A percentile compares a stretch with the other conserved stretches of the same genome.
Conservation (phyloP, 2,888 invertebrate species). For the Parnassius smintheus region DNA sequence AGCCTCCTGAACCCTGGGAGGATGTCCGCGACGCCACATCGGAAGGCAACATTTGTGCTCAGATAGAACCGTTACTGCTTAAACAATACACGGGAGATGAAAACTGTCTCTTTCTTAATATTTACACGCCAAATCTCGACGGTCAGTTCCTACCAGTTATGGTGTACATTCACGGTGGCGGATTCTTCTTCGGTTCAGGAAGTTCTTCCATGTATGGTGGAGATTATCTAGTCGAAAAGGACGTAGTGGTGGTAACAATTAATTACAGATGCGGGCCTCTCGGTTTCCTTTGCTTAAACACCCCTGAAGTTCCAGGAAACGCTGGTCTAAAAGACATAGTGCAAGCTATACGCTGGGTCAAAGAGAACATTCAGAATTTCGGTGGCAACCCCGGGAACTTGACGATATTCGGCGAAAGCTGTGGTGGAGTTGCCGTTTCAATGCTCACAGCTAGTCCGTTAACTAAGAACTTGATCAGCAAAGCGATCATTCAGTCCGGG, state of each 20-base stretch:
- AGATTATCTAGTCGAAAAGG: slow-evolving; percentile 79
- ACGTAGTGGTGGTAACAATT: slow-evolving; percentile 78
- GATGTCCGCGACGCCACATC: slow-evolving; percentile 82
- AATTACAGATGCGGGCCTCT: slow-evolving; percentile 77
- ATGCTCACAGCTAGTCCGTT: slow-evolving; percentile 63
- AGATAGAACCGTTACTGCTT: slow-evolving; percentile 66
- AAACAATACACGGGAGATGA: slow-evolving; percentile 78
- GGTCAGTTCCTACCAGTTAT: slow-evolving; percentile 76
- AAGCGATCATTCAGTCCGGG: slow-evolving; percentile 67
- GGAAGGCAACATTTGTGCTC: slow-evolving; percentile 83
- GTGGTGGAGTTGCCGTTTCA: slow-evolving; percentile 53
- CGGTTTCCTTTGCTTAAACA: slow-evolving; percentile 69
- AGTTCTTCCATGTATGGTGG: slow-evolving; percentile 70
- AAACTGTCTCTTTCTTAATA: slow-evolving; percentile 86
- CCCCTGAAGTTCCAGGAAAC: slow-evolving; percentile 71
- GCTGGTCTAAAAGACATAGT: slow-evolving; percentile 70
- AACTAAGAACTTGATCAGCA: slow-evolving; percentile 58
- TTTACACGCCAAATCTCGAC: slow-evolving; percentile 82
- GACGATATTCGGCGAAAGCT: slow-evolving; percentile 68
- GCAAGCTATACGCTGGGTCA: slow-evolving; percentile 65
- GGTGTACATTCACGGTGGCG: slow-evolving; percentile 81
- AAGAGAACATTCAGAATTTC: slow-evolving; percentile 65
- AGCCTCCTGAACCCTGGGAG: slow-evolving; percentile 79
- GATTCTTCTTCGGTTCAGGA: slow-evolving; percentile 75
- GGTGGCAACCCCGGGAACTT: slow-evolving; percentile 69